A percentile compares a stretch with the other conserved stretches of the same genome.
Conservation (phyloP, 1,140 invertebrate genomes). For the Eciton burchellii region DNA sequence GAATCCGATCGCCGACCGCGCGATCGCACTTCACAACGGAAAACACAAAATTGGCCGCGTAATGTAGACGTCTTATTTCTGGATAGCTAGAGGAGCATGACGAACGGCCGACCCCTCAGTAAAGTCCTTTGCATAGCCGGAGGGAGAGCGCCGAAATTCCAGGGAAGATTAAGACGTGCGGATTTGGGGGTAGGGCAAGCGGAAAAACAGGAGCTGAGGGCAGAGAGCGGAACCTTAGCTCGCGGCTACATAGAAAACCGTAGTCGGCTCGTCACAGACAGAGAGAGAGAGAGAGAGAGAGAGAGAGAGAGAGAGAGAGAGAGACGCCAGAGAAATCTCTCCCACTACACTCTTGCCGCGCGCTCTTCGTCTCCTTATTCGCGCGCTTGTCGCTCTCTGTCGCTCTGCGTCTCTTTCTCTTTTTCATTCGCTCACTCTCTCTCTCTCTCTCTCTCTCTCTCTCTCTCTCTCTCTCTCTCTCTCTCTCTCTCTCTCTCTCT, state of each 20-base stretch:
- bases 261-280: slow-evolving; percentile 59
- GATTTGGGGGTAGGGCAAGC: slow-evolving; percentile 72
- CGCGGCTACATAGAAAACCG: slow-evolving; percentile 78
- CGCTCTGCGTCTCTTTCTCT: no score
- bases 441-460: slow-evolving; percentile 3
- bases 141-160: slow-evolving; percentile 68
- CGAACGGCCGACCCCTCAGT: slow-evolving; percentile 62
- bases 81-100: slow-evolving; percentile 63
- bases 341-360: slow-evolving; percentile 29
- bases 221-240: slow-evolving; percentile 77
- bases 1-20: slow-evolving; percentile 23
- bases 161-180: slow-evolving; percentile 74
- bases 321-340: slow-evolving; percentile 48
- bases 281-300: no score
- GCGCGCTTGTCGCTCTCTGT: background rate
- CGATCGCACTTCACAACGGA: slow-evolving; percentile 43
- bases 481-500: no score
- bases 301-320: no score
- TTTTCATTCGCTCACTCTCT: background rate
- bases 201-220: slow-evolving; percentile 72
- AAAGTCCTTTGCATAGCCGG: slow-evolving; percentile 71
- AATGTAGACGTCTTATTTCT: slow-evolving; percentile 68
- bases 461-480: slow-evolving; percentile 8
- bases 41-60: slow-evolving; percentile 55
- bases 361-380: slow-evolving; percentile 40